Evolutionary conservation across 2,113 vertebrate species (phyloP).

Genomic region (Neotoma lepida): DNA sequence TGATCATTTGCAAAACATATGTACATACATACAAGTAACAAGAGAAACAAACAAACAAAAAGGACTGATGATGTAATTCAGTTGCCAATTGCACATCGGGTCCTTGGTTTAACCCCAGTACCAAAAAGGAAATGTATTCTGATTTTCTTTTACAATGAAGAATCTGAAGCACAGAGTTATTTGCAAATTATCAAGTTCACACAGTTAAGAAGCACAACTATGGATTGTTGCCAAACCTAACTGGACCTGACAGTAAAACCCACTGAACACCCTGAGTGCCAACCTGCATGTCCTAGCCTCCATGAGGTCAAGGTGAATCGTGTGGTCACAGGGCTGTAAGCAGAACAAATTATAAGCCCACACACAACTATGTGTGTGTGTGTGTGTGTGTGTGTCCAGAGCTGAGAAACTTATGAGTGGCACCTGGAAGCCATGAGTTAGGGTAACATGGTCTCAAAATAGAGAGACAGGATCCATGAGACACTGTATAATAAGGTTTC

Average conservation of each 20-base stretch:
- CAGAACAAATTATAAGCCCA: background rate
- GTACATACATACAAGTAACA: background rate
- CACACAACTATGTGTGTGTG: background rate
- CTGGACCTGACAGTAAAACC: background rate
- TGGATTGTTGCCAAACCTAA: background rate
- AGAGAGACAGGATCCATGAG: background rate
- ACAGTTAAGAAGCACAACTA: background rate
- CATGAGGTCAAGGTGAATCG: fast-evolving
- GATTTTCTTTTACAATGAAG: background rate
- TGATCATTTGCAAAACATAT: background rate
- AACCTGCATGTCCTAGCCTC: background rate
- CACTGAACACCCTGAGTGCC: background rate
- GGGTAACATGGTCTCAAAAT: background rate
- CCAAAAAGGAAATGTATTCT: background rate
- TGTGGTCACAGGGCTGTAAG: background rate
- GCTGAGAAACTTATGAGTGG: background rate
- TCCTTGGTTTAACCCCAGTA: background rate
- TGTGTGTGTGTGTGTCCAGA: background rate
- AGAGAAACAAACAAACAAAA: background rate
- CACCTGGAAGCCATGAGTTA: background rate
- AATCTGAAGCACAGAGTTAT: background rate
- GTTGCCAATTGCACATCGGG: background rate
- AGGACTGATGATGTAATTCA: background rate
- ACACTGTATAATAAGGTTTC: background rate
- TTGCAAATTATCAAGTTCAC: background rate